Evolutionary conservation across 2,113 vertebrate genomes (phyloP).

Genomic region (Sprattus sprattus): DNA sequence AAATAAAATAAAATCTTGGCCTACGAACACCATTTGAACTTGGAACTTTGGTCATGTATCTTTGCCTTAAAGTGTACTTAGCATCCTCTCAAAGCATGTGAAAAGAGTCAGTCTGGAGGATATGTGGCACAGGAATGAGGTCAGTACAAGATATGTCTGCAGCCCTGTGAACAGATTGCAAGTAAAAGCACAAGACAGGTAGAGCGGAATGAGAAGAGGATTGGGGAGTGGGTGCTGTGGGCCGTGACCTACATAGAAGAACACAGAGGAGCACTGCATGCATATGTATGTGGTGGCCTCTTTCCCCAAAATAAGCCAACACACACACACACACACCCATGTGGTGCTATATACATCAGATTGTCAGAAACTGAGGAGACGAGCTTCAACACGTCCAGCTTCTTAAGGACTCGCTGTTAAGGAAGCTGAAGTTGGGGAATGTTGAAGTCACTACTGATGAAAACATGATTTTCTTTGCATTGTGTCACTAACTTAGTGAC

Average conservation of each 20-base stretch:
- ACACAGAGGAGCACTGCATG: background rate
- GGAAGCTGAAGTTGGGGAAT: background rate
- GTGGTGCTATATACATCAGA: background rate
- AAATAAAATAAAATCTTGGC: background rate
- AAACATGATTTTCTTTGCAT: background rate
- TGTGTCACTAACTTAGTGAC: background rate
- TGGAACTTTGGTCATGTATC: too few relatives aligned
- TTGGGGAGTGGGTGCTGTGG: background rate
- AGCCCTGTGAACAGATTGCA: background rate
- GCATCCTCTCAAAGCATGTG: background rate
- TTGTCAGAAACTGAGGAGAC: background rate
- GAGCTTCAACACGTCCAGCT: background rate
- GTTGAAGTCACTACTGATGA: background rate
- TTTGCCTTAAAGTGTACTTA: background rate
- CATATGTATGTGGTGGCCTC: background rate
- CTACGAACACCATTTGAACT: background rate
- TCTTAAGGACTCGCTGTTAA: background rate
- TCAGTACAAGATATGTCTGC: background rate
- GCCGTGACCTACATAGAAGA: background rate
- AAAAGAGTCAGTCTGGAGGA: background rate
- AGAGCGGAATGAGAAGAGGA: background rate
- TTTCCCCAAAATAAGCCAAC: background rate
- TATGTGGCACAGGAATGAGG: background rate
- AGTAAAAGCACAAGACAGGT: background rate
- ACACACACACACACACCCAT: slow-evolving; percentile 15